Base-by-base conservation (phyloP, 2,113 vertebrate species). In the Ochotona princeps region DNA sequence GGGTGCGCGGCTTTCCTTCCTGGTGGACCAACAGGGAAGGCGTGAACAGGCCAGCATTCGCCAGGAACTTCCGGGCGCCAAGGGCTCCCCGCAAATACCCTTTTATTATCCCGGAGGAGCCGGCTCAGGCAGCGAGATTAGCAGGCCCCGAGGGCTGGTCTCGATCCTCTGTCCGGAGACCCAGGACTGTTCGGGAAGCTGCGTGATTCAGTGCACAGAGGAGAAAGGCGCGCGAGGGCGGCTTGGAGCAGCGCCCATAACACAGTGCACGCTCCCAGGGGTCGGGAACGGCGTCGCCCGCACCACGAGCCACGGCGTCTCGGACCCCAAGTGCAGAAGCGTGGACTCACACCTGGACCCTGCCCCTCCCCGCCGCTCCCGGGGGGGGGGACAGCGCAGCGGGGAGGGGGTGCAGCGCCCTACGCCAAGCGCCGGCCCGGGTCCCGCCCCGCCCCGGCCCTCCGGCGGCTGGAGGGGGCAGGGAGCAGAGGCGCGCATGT, bases 401-500 rank as follows among this genome's bases (percentile, higher is more conserved):
- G 0, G 1, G 25, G 83, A 49, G 11, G 10, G 76, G 74, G 51
- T 26, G 25, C 32, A 0, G 75, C 28, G 1, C 60, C 6, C 0
- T 14, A 51, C 47, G 11, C 79, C 1, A 47, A 38, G 11, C 79
- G 1, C 0, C 6, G 4, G 47, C 0, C 2, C 21, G 15, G 23
- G 44, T 32, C 44, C 57, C 47, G 90, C 95, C 95, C 95, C 93
- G 90, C 84, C 84, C 92, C 60, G 20, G 89, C 83, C 87, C 87
- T 60, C 14, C 2, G 83, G 81, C 32, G 20, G 66, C 49, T 70
- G 11, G 83, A 66, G 83, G 92, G 61, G 81, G 65, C 17, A 7
- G 79, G 91, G 87, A 32, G 95, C 91, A 87, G 87, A 91, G 83
- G n/a, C 90, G 94, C 97, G 96, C 96, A 96, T 96, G 97, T 96